Evolutionary conservation across 2,797 vertebrate species (phyloP), one percentile per base, ranked within the genome.

Genomic region (Microchirus variegatus): DNA sequence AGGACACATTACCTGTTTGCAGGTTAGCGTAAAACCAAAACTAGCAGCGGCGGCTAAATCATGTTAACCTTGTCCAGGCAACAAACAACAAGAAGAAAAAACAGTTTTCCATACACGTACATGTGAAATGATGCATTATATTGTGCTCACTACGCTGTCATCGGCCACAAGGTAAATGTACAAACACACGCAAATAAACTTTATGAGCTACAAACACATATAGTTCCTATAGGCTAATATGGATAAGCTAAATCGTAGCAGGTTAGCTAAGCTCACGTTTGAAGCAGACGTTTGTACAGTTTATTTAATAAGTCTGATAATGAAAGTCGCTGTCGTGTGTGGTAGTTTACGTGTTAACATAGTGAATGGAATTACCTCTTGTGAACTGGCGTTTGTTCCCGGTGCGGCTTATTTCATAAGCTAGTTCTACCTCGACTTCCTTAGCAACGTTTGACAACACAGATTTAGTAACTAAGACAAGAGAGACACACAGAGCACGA

Each of bases 391-490:
- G 35, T 44, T 44, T 35, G 13, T 6, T 38, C 12, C 57, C 38
- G 19, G n/a, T 19, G 37, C 4, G 53, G 57, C 53, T 58, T 49
- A 48, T 61, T 68, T 47, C 1, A 17, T 14, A 52, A 15, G 8
- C 50, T 42, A 52, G 44, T 56, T 68, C 64, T 70, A 46, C 35
- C 8, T 1, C 15, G 1, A 78, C 84, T 91, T 91, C 90, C 91
- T 81, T 92, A 90, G 89, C 84, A 91, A 92, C 90, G 91, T 68
- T 81, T 90, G 82, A 87, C 77, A 90, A 89, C 85, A 87, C 43
- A 51, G 53, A 50, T 54, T 45, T 48, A 53, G 87, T 91, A 81
- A 53, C 82, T 59, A 88, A 49, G 75, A 81, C 55, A 71, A 80
- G 81, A 87, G 70, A 49, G 78, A 53, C 43, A 7, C 5, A 4